Conservation (phyloP, 2,797 vertebrate genomes). For the Mormyrus proboscirostris region DNA sequence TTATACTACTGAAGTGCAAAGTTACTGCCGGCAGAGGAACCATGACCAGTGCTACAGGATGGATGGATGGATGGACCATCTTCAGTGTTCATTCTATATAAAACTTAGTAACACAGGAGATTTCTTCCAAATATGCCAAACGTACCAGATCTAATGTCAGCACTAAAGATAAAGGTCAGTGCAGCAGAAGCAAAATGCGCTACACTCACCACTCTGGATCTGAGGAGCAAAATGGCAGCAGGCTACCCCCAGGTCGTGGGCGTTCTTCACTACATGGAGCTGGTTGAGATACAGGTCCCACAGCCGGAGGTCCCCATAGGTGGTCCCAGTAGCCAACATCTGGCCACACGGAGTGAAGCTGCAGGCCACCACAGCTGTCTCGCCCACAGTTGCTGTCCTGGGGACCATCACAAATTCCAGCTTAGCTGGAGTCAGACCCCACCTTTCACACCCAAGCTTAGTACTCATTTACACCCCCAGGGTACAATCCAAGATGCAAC, state of each 20-base stretch:
- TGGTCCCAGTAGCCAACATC: conserved; percentile 83
- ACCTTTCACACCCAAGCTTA: not conserved
- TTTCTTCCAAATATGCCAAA: not conserved
- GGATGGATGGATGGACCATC: not conserved
- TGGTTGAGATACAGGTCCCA: conserved; percentile 83
- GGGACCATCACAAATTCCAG: not conserved
- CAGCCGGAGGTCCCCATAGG: conserved; percentile 83
- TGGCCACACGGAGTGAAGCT: conserved; percentile 79
- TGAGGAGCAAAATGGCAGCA: conserved; percentile 80
- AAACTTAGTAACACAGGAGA: not conserved
- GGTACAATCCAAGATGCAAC: not conserved
- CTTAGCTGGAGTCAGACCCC: not conserved
- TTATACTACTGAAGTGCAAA: not conserved
- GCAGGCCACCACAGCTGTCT: conserved; percentile 78
- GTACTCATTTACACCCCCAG: not conserved
- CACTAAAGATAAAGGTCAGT: not conserved
- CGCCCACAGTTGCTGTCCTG: conserved; percentile 73
- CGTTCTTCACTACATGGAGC: conserved; percentile 74
- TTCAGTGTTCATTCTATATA: not conserved
- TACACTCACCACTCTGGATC: conserved; percentile 64
- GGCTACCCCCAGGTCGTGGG: conserved; percentile 87
- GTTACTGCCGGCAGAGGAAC: not conserved
- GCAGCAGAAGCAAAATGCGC: not conserved
- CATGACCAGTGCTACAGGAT: not conserved
- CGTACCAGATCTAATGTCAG: not conserved